phyloP scores from a whole-genome alignment of 1,140 invertebrate species.

The Procambarus clarkii region DNA sequence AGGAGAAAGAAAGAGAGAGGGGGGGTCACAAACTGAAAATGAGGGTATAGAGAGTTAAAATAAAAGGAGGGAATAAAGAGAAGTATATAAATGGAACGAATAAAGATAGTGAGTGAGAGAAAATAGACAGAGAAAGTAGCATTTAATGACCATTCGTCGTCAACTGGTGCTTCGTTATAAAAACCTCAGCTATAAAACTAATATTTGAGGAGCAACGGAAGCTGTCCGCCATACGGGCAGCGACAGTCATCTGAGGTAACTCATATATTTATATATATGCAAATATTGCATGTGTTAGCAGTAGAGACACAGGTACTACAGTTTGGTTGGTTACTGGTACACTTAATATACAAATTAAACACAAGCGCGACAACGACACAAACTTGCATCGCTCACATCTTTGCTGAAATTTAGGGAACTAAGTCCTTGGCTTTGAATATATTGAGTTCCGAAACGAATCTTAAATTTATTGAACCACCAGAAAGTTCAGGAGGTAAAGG shows the following conservation, averaged over 20 bases:
- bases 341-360: conserved; percentile 6
- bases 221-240: not conserved
- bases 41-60: too few relatives aligned
- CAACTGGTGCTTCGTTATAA: not conserved
- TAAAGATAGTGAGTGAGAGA: not conserved
- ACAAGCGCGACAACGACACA: not conserved
- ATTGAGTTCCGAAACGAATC: not conserved
- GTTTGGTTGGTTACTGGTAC: not conserved
- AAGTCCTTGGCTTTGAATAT: not conserved
- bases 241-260: conserved; percentile 4
- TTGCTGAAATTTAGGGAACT: not conserved
- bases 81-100: not conserved
- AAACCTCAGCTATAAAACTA: conserved; percentile 1
- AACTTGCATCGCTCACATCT: not conserved
- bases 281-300: not conserved
- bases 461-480: not conserved
- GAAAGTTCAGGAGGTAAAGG: not conserved
- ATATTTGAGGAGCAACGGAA: not conserved
- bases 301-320: conserved; percentile 3
- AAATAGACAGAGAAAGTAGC: not conserved
- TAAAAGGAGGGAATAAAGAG: too few relatives aligned
- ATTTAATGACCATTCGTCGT: not conserved
- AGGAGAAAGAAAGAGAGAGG: too few relatives aligned
- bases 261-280: not conserved
- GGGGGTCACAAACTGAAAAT: not conserved